These are phyloP conservation scores for Pogonomyrmex californicus DNA, from an alignment of 1,140 invertebrate genomes.

Conservation along the genomic window DNA sequence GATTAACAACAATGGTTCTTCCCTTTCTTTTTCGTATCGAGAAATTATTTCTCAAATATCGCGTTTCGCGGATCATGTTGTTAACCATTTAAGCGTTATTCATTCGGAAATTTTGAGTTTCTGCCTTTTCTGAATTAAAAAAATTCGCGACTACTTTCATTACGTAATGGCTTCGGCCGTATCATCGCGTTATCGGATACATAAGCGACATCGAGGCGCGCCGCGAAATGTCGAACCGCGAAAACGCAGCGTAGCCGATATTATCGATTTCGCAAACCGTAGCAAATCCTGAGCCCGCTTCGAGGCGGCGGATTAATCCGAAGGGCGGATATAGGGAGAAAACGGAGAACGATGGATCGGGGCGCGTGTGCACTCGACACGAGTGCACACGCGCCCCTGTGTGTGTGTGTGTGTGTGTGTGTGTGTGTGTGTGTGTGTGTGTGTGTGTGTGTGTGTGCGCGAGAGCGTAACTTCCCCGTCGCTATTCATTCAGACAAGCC, in stretches of 20 bases:
- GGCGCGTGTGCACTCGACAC: conserved; percentile 7
- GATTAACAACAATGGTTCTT: not conserved
- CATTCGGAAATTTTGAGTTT: not conserved
- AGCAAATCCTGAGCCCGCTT: conserved; percentile 28
- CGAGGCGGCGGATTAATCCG: conserved; percentile 45
- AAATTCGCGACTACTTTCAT: not conserved
- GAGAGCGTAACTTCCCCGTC: conserved; percentile 41
- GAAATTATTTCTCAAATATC: not conserved
- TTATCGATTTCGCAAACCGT: conserved; percentile 54
- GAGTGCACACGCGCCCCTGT: too few species aligned
- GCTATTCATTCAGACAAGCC: conserved; percentile 40
- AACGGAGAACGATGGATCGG: not conserved
- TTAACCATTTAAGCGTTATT: not conserved
- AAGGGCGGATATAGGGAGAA: conserved; percentile 7
- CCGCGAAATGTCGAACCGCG: not conserved
- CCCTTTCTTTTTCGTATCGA: not conserved
- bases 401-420: too few species aligned
- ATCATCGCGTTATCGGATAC: conserved; percentile 2
- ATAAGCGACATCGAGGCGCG: not conserved
- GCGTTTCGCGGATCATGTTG: not conserved
- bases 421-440: too few species aligned
- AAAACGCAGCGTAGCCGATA: conserved; percentile 46
- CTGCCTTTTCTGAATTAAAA: not conserved
- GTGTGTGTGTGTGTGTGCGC: too few species aligned
- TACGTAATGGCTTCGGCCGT: not conserved